Evolutionary conservation across 2,888 invertebrate species (phyloP), one percentile per base, ranked within the genome.

Genomic region (Copidosoma aretas): DNA sequence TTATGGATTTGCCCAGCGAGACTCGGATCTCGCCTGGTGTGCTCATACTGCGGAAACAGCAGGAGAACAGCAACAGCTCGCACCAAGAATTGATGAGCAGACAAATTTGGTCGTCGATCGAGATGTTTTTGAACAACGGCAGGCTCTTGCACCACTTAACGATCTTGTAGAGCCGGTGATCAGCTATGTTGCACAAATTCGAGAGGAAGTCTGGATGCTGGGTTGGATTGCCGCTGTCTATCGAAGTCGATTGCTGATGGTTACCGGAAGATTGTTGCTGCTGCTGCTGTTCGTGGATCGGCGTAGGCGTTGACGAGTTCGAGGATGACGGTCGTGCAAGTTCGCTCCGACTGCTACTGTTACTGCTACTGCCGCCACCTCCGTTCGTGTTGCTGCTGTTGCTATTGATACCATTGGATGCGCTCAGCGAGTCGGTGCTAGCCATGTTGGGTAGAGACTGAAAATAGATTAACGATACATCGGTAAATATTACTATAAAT

Each of bases 141-240:
- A 98, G 86, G 84, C 96, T 97, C 84, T 98, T 95, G 86, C 97
- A 97, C 98, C 98, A 98, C 83, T 97, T 96, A 73, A 98, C 98
- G 76, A 98, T 96, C 87, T 97, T 96, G 84, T 97, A 98, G 21
- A 98, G 89, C 59, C 97, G 88, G 84, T 97, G 94, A 84, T 98
- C 98, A 57, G 97, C 97, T 71, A 96, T 95, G 82, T 94, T 93
- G 87, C 95, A 95, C 79, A 96, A 87, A 84, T 94, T 94, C 1
- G 94, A 93, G 63, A 95, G 88, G 83, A 93, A 91, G 85, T 95
- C 94, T 0, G 93, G 93, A 84, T 91, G 79, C 61, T 83, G 82
- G 2, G 81, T 77, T 3, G 82, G 69, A 70, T 76, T 79, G 41
- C 66, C 70, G 61, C 57, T 60, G 65, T 58, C 25, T 49, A 63